Percentiles rank a stretch among this genome's conserved stretches.
phyloP scores from a whole-genome alignment of 35 echinoderm and acorn worm species.

The Anneissia japonica region DNA sequence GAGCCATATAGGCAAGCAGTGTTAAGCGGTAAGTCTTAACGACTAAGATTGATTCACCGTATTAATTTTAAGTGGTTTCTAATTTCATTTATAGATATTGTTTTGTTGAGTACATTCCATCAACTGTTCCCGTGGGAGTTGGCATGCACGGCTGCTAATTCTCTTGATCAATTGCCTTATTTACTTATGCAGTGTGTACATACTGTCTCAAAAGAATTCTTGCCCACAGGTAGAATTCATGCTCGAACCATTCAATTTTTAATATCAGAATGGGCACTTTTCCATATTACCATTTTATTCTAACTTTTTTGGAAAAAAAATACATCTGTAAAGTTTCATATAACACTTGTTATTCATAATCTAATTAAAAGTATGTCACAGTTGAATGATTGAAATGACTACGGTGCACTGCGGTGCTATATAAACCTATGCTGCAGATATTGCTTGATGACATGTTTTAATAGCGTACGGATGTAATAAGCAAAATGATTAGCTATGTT shows the following conservation, averaged over 20 bases:
- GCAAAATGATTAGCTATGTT: too few species aligned
- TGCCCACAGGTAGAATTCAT: neutral
- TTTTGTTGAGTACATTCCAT: slow-evolving; percentile 1
- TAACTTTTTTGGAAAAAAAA: too few species aligned
- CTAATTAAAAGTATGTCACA: too few species aligned
- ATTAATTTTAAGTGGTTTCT: neutral
- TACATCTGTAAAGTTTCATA: too few species aligned
- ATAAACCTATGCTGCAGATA: too few species aligned
- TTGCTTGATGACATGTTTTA: too few species aligned
- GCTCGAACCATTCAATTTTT: neutral
- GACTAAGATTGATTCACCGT: slow-evolving; percentile 1
- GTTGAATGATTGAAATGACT: too few species aligned
- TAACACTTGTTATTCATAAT: too few species aligned
- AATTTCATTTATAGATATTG: slow-evolving; percentile 2
- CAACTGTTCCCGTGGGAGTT: neutral
- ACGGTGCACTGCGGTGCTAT: too few species aligned
- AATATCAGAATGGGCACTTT: neutral
- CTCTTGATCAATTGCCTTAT: neutral
- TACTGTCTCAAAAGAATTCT: neutral
- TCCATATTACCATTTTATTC: neutral
- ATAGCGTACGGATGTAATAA: too few species aligned
- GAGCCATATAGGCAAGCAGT: slow-evolving; percentile 1
- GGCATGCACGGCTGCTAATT: neutral
- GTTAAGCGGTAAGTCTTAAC: neutral
- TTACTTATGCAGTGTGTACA: neutral